Evolutionary conservation across 2,113 vertebrate species (phyloP).

Genomic region (Nannospalax galili): DNA sequence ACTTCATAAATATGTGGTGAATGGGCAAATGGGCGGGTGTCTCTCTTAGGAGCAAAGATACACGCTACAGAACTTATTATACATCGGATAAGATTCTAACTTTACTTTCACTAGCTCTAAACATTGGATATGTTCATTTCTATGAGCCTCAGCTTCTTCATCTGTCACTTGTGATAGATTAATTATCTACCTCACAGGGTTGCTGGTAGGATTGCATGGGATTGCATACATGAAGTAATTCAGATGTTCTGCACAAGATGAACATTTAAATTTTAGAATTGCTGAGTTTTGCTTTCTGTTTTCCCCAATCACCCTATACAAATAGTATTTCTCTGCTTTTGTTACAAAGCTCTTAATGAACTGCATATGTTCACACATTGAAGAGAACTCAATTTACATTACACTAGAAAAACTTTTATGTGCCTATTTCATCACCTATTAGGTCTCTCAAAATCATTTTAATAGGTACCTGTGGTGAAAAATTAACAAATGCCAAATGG

Average conservation of each 20-base stretch:
- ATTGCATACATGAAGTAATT: background rate
- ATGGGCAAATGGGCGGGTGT: background rate
- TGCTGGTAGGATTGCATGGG: background rate
- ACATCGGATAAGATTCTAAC: background rate
- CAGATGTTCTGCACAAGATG: background rate
- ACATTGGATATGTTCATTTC: background rate
- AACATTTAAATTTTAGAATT: conserved; percentile 4
- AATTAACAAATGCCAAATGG: background rate
- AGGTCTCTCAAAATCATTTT: background rate
- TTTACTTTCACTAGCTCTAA: background rate
- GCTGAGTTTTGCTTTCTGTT: background rate
- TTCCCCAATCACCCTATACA: background rate
- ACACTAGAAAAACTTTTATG: background rate
- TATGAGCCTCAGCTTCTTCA: background rate
- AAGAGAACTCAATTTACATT: conserved; percentile 23
- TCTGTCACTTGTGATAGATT: background rate
- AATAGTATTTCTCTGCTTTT: background rate
- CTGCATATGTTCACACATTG: background rate
- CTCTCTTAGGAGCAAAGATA: background rate
- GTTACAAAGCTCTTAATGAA: background rate
- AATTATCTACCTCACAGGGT: background rate
- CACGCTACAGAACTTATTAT: background rate
- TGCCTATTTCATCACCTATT: background rate
- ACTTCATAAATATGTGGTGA: background rate
- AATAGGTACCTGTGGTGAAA: background rate